phyloP scores from a whole-genome alignment of 2,888 invertebrate genomes.

The Caenorhabditis parvicauda region DNA sequence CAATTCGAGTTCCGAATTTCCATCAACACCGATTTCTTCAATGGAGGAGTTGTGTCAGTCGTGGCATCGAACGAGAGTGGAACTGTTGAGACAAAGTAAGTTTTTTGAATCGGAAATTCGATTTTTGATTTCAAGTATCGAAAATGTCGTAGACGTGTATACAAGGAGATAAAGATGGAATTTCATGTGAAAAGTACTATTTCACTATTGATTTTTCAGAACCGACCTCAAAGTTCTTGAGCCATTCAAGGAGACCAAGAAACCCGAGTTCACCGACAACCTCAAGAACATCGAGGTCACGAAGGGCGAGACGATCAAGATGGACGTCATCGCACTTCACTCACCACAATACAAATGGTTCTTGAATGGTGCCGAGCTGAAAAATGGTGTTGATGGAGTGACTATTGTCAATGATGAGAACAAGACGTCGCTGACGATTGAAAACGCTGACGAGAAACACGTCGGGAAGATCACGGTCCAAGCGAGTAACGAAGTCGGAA shows the following conservation, averaged over 20 bases:
- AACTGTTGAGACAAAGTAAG: conserved; percentile 30
- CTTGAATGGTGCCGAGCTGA: conserved; percentile 46
- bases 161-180: neutral
- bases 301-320: conserved; percentile 46
- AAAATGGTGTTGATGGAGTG: conserved; percentile 49
- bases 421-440: conserved; percentile 71
- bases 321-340: conserved; percentile 54
- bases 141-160: neutral
- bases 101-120: too few relatives aligned
- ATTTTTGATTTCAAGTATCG: neutral
- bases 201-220: neutral
- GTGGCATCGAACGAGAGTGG: conserved; percentile 30
- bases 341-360: conserved; percentile 75
- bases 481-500: conserved; percentile 52
- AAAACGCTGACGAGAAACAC: conserved; percentile 76
- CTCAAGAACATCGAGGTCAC: conserved; percentile 78
- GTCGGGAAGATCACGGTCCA: conserved; percentile 37
- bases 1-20: conserved; percentile 47
- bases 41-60: conserved; percentile 26
- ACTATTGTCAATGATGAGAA: conserved; percentile 42
- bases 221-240: conserved; percentile 41
- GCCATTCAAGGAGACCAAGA: conserved; percentile 59
- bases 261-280: conserved; percentile 81
- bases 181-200: neutral
- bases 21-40: conserved; percentile 36